Percentiles rank a stretch among this genome's conserved stretches.
These are phyloP conservation scores for Calyptommatus sinebrachiatus DNA, from an alignment of 2,113 vertebrate genomes.

Conservation along the genomic window DNA sequence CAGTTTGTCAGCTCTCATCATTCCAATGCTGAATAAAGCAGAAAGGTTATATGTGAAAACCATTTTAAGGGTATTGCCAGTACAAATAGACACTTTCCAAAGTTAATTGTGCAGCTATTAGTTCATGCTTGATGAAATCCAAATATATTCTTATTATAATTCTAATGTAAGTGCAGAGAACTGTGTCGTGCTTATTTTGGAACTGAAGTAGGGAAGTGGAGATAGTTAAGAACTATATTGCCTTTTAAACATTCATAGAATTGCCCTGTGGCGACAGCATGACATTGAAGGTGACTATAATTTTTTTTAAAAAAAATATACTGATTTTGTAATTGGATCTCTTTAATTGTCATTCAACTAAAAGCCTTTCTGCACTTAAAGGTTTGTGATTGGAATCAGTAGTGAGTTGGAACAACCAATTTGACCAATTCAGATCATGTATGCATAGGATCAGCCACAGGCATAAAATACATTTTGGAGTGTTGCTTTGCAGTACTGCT, in stretches of 20 bases:
- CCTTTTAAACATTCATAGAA: background rate
- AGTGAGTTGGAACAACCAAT: too few species aligned
- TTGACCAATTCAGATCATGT: too few species aligned
- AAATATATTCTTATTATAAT: background rate
- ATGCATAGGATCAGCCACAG: too few species aligned
- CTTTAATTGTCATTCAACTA: background rate
- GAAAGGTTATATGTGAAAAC: conserved; percentile 7
- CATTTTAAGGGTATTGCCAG: background rate
- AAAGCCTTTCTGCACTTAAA: background rate
- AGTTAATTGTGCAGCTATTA: background rate
- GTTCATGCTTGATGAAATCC: background rate
- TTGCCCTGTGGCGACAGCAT: background rate
- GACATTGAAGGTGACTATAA: background rate
- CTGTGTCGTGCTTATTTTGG: background rate
- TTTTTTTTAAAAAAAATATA: background rate
- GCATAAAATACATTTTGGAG: too few species aligned
- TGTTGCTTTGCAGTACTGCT: too few species aligned
- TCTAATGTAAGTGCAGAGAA: background rate
- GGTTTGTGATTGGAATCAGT: too few species aligned
- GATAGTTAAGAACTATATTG: conserved; percentile 18
- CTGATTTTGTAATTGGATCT: background rate
- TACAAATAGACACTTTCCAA: background rate
- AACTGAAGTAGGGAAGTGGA: conserved; percentile 22
- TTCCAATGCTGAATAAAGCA: background rate
- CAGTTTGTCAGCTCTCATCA: background rate